These are phyloP conservation scores for Sycobia sp. DNA, from an alignment of 1,140 invertebrate genomes.

Conservation along the genomic window DNA sequence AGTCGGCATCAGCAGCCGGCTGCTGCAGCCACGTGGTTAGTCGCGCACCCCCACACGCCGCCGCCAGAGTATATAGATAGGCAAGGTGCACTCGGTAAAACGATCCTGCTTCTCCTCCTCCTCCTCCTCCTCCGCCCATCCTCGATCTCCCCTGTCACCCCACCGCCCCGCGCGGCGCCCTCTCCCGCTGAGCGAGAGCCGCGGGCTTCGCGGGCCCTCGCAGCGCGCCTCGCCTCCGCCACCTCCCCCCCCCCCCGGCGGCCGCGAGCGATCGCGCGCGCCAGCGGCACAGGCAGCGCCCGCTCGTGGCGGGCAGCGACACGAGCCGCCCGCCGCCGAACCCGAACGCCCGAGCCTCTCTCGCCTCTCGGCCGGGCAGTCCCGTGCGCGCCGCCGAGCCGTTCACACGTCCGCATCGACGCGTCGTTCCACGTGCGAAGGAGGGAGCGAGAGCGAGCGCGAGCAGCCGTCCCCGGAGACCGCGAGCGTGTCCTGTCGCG, in stretches of 20 bases:
- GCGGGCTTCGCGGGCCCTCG: neutral
- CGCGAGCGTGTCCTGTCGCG: too few species aligned
- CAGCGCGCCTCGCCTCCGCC: too few species aligned
- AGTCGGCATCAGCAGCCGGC: too few species aligned
- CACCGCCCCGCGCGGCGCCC: too few species aligned
- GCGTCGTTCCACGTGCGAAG: too few species aligned
- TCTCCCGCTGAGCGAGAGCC: neutral
- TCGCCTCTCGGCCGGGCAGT: constrained; percentile 12
- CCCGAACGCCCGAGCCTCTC: constrained; percentile 9
- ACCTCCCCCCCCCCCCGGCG: too few species aligned
- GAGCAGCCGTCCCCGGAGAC: too few species aligned
- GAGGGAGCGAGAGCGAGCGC: too few species aligned
- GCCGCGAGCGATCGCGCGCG: neutral
- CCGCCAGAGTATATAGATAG: too few species aligned
- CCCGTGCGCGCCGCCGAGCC: constrained; percentile 28
- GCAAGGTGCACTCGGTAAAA: constrained; percentile 7
- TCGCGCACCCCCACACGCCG: neutral
- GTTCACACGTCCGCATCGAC: constrained; percentile 14
- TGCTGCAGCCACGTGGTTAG: neutral
- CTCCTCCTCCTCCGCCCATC: too few species aligned
- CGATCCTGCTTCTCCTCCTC: neutral
- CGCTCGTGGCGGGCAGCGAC: constrained; percentile 24
- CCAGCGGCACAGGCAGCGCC: constrained; percentile 17
- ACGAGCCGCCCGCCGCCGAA: constrained; percentile 19
- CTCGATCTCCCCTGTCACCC: too few species aligned